Base-by-base conservation (phyloP, 2,888 invertebrate genomes). In the Campopleginae sp. region DNA sequence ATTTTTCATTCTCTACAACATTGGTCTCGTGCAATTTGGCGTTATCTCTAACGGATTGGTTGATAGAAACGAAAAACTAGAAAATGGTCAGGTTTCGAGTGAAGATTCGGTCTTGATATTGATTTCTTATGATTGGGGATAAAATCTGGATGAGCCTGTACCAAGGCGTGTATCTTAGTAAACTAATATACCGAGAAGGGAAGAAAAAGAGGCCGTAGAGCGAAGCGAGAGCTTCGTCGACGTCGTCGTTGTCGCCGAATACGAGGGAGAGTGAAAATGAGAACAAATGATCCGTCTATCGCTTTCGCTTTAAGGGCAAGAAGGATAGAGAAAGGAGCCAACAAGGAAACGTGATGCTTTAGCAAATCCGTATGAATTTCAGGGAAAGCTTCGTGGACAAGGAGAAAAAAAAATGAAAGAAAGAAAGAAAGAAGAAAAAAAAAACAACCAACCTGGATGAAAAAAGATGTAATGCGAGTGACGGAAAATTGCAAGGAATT, bases 221-320 rank as follows among this genome's bases (percentile, higher is more conserved):
- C 48, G 23, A 44, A 77, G n/a, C n/a, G 77, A 66, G 54, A 44
- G 77, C 51, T 23, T 54, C 63, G 48, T 63, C 68, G 71, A 66
- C 58, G 76, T 66, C 58, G 76, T 66, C 63, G 61, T 79, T 70
- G 72, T 83, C 83, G 82, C 65, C 80, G 83, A 75, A 79, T 70
- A 70, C 63, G 46, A 42, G n/a, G 82, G 72, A 68, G 84, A 76
- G 76, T 76, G 58, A 80, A 80, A 84, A 72, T 65, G 75, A 76
- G 80, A 63, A 80, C 76, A 76, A 84, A 84, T 80, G 80, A 76
- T 84, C 65, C 70, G 31, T 65, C 79, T 70, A 82, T 74, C 82
- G 78, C 61, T 65, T 82, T 71, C 68, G 74, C 51, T 83, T 63
- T 33, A 19, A 42, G 42, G 42, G 23, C 44, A 19, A 14, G 23